Base-by-base conservation (phyloP, 2,797 vertebrate species). In the Aeoliscus strigatus region DNA sequence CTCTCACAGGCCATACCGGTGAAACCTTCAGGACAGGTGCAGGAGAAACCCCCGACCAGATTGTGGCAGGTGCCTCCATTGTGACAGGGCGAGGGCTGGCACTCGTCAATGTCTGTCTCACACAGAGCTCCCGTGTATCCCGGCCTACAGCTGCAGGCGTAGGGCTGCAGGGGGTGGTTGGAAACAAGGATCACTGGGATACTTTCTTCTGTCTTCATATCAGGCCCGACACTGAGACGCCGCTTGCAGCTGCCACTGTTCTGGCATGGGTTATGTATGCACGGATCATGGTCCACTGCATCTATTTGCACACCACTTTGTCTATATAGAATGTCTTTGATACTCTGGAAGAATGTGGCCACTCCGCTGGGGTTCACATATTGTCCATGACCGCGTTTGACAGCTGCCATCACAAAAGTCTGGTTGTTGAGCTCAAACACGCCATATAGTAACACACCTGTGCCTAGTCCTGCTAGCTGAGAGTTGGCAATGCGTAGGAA, bases 401-500 rank as follows among this genome's bases (percentile, higher is more conserved):
- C 81, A 0, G 86, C 85, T 27, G 86, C 85, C 49, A 90, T 44
- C 14, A 90, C 65, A 37, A 90, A 75, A 31, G 85, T 84, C 52
- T 85, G 70, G n/a, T 60, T 56, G 14, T 85, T 87, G 17, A 90
- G 86, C 55, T 83, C 89, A 80, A 89, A 91, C 1, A 90, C 78
- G 26, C n/a, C n/a, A n/a, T n/a, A n/a, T n/a, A n/a, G n/a, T n/a
- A n/a, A n/a, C n/a, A n/a, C n/a, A n/a, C n/a, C n/a, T 90, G 86
- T 7, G 85, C 86, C 70, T 89, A 89, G 18, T 85, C 87, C 62
- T 88, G 85, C 1, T 87, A 73, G 49, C 88, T 90, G 42, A 89
- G 70, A 57, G 81, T 88, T 46, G 90, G 83, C 30, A 89, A 62
- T 27, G 87, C 84, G 83, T 90, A 83, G 77, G 67, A 91, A 90